Evolutionary conservation across 2,113 vertebrate species (phyloP), one percentile per base, ranked within the genome.

Genomic region (Uropsilus gracilis): DNA sequence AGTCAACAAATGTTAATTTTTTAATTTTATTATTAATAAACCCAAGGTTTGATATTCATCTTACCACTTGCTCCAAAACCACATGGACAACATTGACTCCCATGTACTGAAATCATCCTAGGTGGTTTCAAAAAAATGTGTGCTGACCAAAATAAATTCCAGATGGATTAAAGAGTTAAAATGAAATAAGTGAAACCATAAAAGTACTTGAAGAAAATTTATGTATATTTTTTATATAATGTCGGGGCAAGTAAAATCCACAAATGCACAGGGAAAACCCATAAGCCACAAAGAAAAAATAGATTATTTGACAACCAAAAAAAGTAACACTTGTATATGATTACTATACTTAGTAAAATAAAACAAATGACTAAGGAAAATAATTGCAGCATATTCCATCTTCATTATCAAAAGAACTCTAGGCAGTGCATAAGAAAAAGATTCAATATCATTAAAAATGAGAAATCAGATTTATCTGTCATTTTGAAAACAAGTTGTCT

Each of bases 121-220:
- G 69, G 83, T 72, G 32, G 37, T 61, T 93, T n/a, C 18, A 50
- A 53, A 61, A 88, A 86, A 68, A 75, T 22, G 53, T 50, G n/a
- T 26, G 39, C 73, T 78, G 57, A 83, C 61, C 69, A 59, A 87
- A 96, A 97, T 96, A 91, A 83, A 96, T 89, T 91, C 95, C 97
- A 96, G 93, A 86, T 93, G 91, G 32, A 95, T 93, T 94, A 95
- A 91, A 89, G 75, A 89, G 86, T 86, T 89, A 68, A 95, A 95
- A 94, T 91, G 57, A 88, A 94, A 69, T 92, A 96, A 95, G 82
- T 69, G 68, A 89, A 92, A 86, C 91, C 90, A 91, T 93, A 94
- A 93, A 94, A 77, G 75, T 77, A 22, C 30, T 93, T 50, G 30
- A 94, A 89, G 48, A 81, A 92, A 90, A 66, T 90, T 50, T 76